Conservation (phyloP, 1,140 invertebrate genomes). For the Zaprionus taronus region DNA sequence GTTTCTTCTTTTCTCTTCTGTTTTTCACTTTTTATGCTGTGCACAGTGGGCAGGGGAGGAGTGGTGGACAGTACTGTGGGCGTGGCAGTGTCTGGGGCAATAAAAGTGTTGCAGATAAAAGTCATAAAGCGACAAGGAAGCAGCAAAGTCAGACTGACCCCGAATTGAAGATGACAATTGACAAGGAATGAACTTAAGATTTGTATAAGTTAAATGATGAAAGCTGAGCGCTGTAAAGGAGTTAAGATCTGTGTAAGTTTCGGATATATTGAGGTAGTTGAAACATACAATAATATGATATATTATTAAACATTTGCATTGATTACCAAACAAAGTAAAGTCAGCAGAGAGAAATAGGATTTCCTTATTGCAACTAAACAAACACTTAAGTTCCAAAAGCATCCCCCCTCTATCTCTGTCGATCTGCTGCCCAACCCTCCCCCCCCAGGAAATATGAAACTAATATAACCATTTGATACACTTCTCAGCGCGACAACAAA, state of each 20-base stretch:
- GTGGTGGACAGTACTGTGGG: constrained; percentile 9
- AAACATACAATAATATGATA: neutral
- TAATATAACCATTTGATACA: constrained; percentile 25
- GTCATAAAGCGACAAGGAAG: constrained; percentile 58
- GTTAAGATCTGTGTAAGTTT: neutral
- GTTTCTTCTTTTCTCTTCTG: constrained; percentile 17
- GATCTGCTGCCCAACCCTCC: too few species aligned
- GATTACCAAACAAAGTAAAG: neutral
- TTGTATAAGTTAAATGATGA: neutral
- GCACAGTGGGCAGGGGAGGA: neutral
- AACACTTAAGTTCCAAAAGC: neutral
- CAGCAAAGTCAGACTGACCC: too few species aligned
- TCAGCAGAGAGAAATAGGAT: too few species aligned
- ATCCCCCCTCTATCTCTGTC: neutral
- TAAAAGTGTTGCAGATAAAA: constrained; percentile 73
- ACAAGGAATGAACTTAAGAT: constrained; percentile 47
- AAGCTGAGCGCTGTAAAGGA: too few species aligned
- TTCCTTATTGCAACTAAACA: too few species aligned
- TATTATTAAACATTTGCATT: neutral
- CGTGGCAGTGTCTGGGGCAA: constrained; percentile 61
- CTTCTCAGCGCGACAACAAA: constrained; percentile 42
- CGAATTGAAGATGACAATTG: constrained; percentile 59
- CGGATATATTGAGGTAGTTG: neutral
- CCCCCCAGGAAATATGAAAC: neutral
- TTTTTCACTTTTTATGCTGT: neutral